A percentile compares a stretch with the other conserved stretches of the same genome.
Evolutionary conservation across 2,888 invertebrate species (phyloP).

Genomic region (Horisme vitalbata): DNA sequence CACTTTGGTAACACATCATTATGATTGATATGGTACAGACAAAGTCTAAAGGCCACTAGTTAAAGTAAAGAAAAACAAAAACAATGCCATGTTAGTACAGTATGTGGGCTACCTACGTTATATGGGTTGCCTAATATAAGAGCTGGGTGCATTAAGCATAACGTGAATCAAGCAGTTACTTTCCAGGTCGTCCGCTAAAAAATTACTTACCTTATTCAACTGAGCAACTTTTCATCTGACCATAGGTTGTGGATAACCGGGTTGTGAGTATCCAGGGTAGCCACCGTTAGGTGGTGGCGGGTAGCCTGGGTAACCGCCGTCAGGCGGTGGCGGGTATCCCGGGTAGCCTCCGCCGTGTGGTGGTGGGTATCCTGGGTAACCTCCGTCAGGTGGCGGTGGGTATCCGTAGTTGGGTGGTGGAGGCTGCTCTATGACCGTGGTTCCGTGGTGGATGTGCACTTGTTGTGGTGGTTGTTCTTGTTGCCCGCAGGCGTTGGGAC

Average conservation of each 20-base stretch:
- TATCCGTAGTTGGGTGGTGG: conserved; percentile 39
- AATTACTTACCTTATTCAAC: conserved; percentile 47
- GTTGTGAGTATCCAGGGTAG: conserved; percentile 42
- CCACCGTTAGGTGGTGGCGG: conserved; percentile 40
- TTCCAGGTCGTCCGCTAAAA: conserved; percentile 13
- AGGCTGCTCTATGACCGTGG: conserved; percentile 54
- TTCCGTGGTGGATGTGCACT: conserved; percentile 66
- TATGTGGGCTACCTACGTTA: too few species aligned
- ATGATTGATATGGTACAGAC: too few species aligned
- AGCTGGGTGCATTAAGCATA: background rate
- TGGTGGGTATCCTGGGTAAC: conserved; percentile 50
- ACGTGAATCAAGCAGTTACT: background rate
- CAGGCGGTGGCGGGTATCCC: conserved; percentile 41
- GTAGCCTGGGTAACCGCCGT: conserved; percentile 43
- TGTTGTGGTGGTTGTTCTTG: conserved; percentile 64
- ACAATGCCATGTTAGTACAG: too few species aligned
- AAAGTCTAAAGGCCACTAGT: too few species aligned
- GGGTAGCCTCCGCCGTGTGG: conserved; percentile 50
- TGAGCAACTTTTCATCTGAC: conserved; percentile 47
- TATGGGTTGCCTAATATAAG: too few species aligned
- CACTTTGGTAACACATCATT: too few species aligned
- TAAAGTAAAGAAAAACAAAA: too few species aligned
- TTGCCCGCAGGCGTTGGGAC: conserved; percentile 74
- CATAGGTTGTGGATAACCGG: too few species aligned
- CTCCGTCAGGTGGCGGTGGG: conserved; percentile 35